Conservation (phyloP, 64 coral and sea anemone genomes). For the Stylophora pistillata region DNA sequence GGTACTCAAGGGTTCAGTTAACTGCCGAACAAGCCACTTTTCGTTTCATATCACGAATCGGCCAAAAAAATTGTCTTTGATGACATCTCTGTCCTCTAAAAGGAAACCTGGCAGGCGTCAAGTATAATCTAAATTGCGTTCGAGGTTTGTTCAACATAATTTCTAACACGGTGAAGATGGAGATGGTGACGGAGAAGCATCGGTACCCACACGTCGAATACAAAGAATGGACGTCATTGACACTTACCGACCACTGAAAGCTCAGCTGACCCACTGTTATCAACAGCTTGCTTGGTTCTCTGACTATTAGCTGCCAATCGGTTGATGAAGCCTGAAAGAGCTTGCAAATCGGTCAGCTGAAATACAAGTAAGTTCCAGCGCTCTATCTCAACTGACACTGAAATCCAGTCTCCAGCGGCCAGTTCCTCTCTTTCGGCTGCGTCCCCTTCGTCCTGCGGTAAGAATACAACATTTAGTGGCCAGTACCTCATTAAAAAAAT, state of each 20-base stretch:
- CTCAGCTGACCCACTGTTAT: constrained; percentile 12
- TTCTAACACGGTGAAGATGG: no score
- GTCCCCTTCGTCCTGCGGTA: constrained; percentile 51
- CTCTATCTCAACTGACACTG: constrained; percentile 92
- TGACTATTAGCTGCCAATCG: constrained; percentile 21
- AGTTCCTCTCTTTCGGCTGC: constrained; percentile 63
- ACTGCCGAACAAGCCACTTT: not conserved
- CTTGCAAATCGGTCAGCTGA: constrained; percentile 82
- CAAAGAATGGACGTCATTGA: no score
- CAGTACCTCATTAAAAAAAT: not conserved
- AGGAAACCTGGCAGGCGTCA: no score
- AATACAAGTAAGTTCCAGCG: constrained; percentile 90
- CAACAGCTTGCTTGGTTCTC: not conserved
- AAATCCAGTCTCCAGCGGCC: constrained; percentile 86
- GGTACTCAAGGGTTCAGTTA: no score
- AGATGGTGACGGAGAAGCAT: no score
- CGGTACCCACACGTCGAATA: no score
- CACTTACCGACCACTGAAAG: constrained; percentile 73
- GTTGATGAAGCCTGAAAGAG: constrained; percentile 52
- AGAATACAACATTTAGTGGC: not conserved
- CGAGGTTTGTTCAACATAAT: no score
- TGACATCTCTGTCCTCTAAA: no score
- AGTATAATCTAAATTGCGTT: no score
- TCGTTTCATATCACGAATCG: not conserved
- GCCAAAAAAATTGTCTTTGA: no score